These are phyloP conservation scores for Clarias pachynema DNA, from an alignment of 2,797 vertebrate genomes.

Conservation along the genomic window DNA sequence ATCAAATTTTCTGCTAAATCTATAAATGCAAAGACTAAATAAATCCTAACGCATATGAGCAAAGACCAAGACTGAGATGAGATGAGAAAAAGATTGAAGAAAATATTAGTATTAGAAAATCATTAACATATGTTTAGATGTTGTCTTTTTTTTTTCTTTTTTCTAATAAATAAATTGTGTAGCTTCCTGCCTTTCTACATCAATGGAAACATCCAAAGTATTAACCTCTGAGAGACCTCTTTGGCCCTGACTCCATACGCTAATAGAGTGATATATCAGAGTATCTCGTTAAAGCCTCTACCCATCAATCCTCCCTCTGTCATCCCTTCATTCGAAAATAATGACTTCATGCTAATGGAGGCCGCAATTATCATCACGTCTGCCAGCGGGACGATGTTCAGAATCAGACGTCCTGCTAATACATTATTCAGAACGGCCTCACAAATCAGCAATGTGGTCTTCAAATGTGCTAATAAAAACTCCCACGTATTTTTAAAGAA, in stretches of 20 bases:
- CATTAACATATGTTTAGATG: background rate
- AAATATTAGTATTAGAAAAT: background rate
- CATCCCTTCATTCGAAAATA: slow-evolving; percentile 47
- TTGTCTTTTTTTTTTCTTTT: background rate
- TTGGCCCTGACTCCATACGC: slow-evolving; percentile 8
- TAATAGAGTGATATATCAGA: slow-evolving; percentile 18
- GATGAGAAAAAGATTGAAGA: background rate
- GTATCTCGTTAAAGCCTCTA: slow-evolving; percentile 28
- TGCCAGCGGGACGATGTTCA: slow-evolving; percentile 33
- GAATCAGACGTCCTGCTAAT: slow-evolving; percentile 41
- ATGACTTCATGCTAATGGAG: slow-evolving; percentile 48
- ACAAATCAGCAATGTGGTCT: background rate
- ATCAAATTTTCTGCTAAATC: background rate
- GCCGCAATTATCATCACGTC: slow-evolving; percentile 37
- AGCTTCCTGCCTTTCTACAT: no score
- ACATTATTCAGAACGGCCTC: slow-evolving; percentile 37
- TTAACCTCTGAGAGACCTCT: slow-evolving; percentile 13
- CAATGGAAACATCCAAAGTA: slow-evolving; percentile 8
- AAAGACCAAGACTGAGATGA: background rate
- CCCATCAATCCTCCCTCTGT: slow-evolving; percentile 37
- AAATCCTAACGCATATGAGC: background rate
- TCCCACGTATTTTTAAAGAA: slow-evolving; percentile 17
- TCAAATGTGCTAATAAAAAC: slow-evolving; percentile 10
- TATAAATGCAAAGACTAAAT: background rate
- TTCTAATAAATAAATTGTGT: background rate